Conservation (phyloP, 2,888 invertebrate genomes). For the Uropetala carovei region DNA sequence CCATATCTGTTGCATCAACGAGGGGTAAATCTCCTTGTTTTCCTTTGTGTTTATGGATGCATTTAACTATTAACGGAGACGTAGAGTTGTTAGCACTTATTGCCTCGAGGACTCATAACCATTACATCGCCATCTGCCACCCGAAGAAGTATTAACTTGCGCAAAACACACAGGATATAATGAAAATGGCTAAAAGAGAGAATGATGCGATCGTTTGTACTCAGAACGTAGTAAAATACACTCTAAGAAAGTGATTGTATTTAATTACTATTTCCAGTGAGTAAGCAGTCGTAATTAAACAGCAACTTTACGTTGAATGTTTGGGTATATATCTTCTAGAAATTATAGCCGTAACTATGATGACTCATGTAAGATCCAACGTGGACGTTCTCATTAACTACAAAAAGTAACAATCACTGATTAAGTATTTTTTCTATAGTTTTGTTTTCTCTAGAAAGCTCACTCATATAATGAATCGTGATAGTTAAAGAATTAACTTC, state of each 20-base stretch:
- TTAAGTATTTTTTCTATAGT: not conserved
- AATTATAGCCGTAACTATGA: not conserved
- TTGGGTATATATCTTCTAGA: not conserved
- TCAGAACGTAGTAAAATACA: not conserved
- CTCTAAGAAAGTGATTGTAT: not conserved
- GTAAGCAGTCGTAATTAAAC: not conserved
- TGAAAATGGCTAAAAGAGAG: constrained; percentile 9
- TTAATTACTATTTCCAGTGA: not conserved
- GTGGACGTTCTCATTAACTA: not conserved
- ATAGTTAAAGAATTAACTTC: no score
- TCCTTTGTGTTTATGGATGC: constrained; percentile 5
- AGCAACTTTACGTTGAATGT: not conserved
- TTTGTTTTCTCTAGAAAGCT: not conserved
- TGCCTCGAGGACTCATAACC: not conserved
- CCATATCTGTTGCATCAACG: not conserved
- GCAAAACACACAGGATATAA: constrained; percentile 9
- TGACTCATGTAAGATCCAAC: not conserved
- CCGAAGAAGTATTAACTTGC: not conserved
- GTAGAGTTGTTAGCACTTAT: not conserved
- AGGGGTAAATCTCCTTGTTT: not conserved
- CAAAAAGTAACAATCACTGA: not conserved
- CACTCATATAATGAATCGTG: no score
- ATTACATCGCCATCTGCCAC: not conserved
- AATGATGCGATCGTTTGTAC: constrained; percentile 19
- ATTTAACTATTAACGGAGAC: not conserved